Evolutionary conservation across 2,888 invertebrate genomes (phyloP).

Genomic region (Pyralis farinalis): DNA sequence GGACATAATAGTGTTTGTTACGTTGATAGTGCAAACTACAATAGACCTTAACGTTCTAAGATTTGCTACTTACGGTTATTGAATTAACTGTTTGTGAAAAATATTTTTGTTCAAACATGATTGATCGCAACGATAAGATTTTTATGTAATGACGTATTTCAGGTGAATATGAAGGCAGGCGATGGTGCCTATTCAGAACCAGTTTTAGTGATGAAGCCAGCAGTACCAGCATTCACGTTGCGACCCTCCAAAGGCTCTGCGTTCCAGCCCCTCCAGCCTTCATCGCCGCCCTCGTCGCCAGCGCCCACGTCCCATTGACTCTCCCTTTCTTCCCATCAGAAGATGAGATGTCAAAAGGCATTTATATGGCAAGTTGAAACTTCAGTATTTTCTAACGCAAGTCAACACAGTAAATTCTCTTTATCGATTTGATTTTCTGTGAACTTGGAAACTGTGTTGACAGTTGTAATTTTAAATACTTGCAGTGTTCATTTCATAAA

Average conservation of each 20-base stretch:
- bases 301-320: slow-evolving; percentile 20
- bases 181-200: slow-evolving; percentile 60
- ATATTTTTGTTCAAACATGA: no score
- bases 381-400: background rate
- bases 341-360: background rate
- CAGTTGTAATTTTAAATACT: background rate
- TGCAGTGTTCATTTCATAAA: background rate
- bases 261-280: slow-evolving; percentile 85
- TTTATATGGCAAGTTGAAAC: background rate
- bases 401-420: background rate
- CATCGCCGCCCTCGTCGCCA: slow-evolving; percentile 23
- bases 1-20: no score
- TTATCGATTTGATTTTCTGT: background rate
- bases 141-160: slow-evolving; percentile 11
- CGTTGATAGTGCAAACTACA: no score
- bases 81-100: no score
- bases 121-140: no score
- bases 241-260: slow-evolving; percentile 90
- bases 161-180: slow-evolving; percentile 84
- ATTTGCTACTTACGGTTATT: no score
- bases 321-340: background rate
- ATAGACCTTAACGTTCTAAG: no score
- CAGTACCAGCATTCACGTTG: slow-evolving; percentile 85
- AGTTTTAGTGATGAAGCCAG: slow-evolving; percentile 79
- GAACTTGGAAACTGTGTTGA: background rate